A percentile compares a stretch with the other conserved stretches of the same genome.
These are phyloP conservation scores for Sciurus niger DNA, from an alignment of 2,113 vertebrate species.

Conservation along the genomic window DNA sequence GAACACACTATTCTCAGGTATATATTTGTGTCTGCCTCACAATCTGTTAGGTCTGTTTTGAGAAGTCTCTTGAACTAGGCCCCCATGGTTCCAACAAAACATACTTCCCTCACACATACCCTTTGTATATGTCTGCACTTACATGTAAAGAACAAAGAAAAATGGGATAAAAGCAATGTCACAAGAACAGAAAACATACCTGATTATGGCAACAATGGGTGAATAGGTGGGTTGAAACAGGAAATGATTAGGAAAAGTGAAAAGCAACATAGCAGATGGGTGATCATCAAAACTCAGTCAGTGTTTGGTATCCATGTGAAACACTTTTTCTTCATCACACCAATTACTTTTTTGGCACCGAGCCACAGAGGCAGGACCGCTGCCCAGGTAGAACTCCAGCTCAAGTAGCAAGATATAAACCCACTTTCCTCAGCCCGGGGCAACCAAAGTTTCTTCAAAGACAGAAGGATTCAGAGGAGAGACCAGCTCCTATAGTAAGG, in stretches of 20 bases:
- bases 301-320: background rate
- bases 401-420: background rate
- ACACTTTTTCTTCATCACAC: background rate
- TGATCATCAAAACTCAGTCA: background rate
- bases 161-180: background rate
- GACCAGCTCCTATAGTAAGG: rapidly evolving
- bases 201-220: background rate
- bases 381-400: background rate
- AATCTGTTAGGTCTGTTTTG: background rate
- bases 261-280: background rate
- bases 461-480: background rate
- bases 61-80: background rate
- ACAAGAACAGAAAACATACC: background rate
- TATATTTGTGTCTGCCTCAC: background rate
- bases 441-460: background rate
- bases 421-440: background rate
- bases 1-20: background rate
- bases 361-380: background rate
- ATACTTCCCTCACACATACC: background rate
- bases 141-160: background rate
- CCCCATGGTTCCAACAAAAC: background rate
- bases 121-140: background rate
- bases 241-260: background rate
- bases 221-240: background rate
- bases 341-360: background rate